Evolutionary conservation across 2,113 vertebrate species (phyloP).

Genomic region (Aythya baeri): DNA sequence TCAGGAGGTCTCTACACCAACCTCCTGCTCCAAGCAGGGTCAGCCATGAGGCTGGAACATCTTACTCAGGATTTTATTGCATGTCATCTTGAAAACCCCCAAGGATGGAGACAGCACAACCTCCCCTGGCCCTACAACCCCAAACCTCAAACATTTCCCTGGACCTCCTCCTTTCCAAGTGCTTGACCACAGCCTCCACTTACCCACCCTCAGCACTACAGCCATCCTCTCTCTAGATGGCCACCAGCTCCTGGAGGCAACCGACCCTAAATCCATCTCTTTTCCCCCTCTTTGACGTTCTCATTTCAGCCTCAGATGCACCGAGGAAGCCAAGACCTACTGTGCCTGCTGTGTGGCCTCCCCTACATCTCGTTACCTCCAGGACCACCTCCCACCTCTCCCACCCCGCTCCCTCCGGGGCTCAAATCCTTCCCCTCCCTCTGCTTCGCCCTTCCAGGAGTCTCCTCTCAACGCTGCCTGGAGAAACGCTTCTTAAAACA

Average conservation of each 20-base stretch:
- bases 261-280: not conserved
- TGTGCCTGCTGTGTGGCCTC: not conserved
- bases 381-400: conserved; percentile 30
- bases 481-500: not conserved
- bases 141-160: not conserved
- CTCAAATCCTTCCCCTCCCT: not conserved
- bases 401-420: not conserved
- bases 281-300: not conserved
- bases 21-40: not conserved
- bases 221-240: not conserved
- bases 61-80: not conserved
- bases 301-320: not conserved
- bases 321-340: not conserved
- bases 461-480: not conserved
- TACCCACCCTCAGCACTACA: not conserved
- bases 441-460: not conserved
- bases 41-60: not conserved
- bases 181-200: not conserved
- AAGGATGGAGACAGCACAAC: not conserved
- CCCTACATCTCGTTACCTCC: not conserved
- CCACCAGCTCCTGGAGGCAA: not conserved
- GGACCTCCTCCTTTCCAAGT: not conserved
- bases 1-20: not conserved
- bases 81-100: not conserved
- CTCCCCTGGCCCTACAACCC: not conserved